Percentiles rank a stretch among this genome's conserved stretches.
Conservation (phyloP, 1,140 invertebrate genomes). For the Ceratosolen solmsi region DNA sequence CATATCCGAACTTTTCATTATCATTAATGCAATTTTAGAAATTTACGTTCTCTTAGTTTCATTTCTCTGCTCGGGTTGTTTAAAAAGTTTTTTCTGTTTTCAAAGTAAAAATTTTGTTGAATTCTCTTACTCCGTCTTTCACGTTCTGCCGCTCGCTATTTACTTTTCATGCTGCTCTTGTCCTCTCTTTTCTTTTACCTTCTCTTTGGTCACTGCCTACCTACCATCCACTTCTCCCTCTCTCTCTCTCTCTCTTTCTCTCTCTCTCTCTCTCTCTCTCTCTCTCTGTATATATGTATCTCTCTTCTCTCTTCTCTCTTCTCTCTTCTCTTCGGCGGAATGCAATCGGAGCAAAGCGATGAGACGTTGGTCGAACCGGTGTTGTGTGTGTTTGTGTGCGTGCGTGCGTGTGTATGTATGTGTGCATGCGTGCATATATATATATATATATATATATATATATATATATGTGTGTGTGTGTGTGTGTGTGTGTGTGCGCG, state of each 20-base stretch:
- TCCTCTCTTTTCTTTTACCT: slow-evolving; percentile 23
- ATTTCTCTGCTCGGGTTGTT: not conserved
- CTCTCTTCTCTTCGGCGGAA: slow-evolving; percentile 57
- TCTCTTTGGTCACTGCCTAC: slow-evolving; percentile 25
- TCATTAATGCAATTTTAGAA: not conserved
- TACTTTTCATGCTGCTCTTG: slow-evolving; percentile 42
- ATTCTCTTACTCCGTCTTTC: not conserved
- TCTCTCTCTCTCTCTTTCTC: slow-evolving; percentile 25
- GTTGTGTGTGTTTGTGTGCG: slow-evolving; percentile 1
- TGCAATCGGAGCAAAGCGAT: slow-evolving; percentile 66
- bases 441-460: too few species aligned
- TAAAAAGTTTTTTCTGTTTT: not conserved
- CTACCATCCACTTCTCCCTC: slow-evolving; percentile 18
- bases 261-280: slow-evolving; percentile 2
- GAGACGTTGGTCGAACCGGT: slow-evolving; percentile 33
- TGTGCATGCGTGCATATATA: too few species aligned
- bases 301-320: not conserved
- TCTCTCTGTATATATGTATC: too few species aligned
- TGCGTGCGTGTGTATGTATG: too few species aligned
- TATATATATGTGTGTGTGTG: too few species aligned
- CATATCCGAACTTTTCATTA: not conserved
- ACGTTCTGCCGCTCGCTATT: slow-evolving; percentile 19
- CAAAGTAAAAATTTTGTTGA: not conserved
- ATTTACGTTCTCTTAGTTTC: not conserved
- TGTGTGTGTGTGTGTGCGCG: not conserved